Evolutionary conservation across 2,797 vertebrate species (phyloP), one percentile per base, ranked within the genome.

Genomic region (Picus viridis): DNA sequence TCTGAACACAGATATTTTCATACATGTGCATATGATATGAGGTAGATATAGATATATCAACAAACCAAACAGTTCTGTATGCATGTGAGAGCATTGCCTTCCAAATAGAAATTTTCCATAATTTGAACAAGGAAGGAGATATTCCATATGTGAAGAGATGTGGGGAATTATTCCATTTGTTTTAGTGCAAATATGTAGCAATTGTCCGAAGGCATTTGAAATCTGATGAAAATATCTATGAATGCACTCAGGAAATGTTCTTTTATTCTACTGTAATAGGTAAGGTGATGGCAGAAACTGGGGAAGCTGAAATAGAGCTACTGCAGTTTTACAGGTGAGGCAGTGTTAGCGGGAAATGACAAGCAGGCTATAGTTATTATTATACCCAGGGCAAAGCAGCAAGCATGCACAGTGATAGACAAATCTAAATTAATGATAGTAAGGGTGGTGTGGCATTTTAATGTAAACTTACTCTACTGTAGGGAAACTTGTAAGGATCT

Each of bases 361-460:
- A 98, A 96, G 95, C 94, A 95, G 95, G 72, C 91, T 97, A 39
- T 92, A 95, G 96, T 97, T 97, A 97, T 97, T 96, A 85, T 97
- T 97, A 97, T 96, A 97, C 97, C 96, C 95, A 97, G 96, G 96
- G 97, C 96, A 97, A 97, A 96, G 97, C 96, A 96, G 96, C 95
- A 89, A 94, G 94, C 94, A 81, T 90, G 93, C 89, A 94, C 93
- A 94, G 96, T 95, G 97, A 98, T 96, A 96, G 97, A 97, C 95
- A 97, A 97, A 97, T 94, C 92, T 97, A 97, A 97, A 98, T 97
- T 97, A 98, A 97, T 92, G 95, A 95, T 93, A 68, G 89, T 92
- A 90, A 96, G 75, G 76, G 92, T 67, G 59, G 92, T 95, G 79
- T 92, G 93, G 96, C 96, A 97, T 98, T 97, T 96, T 97, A 97